A percentile compares a stretch with the other conserved stretches of the same genome.
These are phyloP conservation scores for Pelusios castaneus DNA, from an alignment of 2,113 vertebrate genomes.

Conservation along the genomic window DNA sequence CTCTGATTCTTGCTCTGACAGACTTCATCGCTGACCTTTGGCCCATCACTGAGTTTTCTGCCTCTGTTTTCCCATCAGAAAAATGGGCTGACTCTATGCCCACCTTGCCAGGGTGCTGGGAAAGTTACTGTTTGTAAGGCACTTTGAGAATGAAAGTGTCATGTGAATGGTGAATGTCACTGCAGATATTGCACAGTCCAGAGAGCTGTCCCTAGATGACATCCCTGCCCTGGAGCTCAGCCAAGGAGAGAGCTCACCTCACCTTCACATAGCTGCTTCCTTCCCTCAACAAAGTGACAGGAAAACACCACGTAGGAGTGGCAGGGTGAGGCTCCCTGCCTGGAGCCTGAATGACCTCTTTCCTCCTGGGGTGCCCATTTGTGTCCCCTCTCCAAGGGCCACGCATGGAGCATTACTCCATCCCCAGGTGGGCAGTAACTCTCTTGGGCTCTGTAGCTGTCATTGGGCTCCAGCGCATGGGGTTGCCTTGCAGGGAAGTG, in stretches of 20 bases:
- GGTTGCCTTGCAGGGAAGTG: not conserved
- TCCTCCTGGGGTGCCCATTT: not conserved
- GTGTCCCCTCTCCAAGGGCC: not conserved
- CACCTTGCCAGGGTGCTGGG: not conserved
- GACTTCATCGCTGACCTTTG: not conserved
- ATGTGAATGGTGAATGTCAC: not conserved
- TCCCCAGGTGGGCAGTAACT: not conserved
- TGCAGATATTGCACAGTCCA: not conserved
- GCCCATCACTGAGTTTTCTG: not conserved
- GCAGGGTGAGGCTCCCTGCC: not conserved
- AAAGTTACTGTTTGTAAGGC: not conserved
- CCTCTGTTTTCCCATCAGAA: not conserved
- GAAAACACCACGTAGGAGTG: not conserved
- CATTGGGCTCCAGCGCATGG: not conserved
- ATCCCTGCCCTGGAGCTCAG: no score
- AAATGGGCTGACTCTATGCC: not conserved
- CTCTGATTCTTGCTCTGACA: not conserved
- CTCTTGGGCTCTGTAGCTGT: not conserved
- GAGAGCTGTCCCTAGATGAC: not conserved
- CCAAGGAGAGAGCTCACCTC: not conserved
- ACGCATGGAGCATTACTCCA: not conserved
- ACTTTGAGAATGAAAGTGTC: not conserved
- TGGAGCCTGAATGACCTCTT: not conserved
- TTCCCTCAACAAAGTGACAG: not conserved
- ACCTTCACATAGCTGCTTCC: not conserved